Evolutionary conservation across 2,113 vertebrate genomes (phyloP).

Genomic region (Dinomys branickii): DNA sequence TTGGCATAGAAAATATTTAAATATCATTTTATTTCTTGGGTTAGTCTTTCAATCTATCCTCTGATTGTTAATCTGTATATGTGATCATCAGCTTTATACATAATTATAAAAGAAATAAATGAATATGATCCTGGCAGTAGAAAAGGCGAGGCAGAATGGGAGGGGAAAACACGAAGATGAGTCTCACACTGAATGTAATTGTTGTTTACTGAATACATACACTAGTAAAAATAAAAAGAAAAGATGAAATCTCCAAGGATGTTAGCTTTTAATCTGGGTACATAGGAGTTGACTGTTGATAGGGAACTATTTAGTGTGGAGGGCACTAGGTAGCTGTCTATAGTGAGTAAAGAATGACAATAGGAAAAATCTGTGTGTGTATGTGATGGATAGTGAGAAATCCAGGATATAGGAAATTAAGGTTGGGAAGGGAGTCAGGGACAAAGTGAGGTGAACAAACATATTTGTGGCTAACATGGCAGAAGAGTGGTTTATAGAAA

Average conservation of each 20-base stretch:
- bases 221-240: too few species aligned
- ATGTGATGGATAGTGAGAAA: not conserved
- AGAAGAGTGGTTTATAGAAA: not conserved
- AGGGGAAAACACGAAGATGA: not conserved
- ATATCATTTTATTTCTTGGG: not conserved
- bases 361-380: not conserved
- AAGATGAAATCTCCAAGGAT: not conserved
- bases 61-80: not conserved
- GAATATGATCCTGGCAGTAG: not conserved
- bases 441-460: not conserved
- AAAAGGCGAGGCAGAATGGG: not conserved
- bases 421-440: not conserved
- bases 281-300: not conserved
- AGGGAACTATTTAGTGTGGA: not conserved
- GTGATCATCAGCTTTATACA: not conserved
- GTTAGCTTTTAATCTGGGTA: not conserved
- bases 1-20: not conserved
- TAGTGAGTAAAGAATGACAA: too few species aligned
- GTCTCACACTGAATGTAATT: not conserved
- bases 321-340: not conserved
- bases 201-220: not conserved
- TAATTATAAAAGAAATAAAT: not conserved
- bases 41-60: conserved; percentile 12
- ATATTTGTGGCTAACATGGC: not conserved
- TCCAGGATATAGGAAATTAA: not conserved